A percentile compares a stretch with the other conserved stretches of the same genome.
phyloP scores from a whole-genome alignment of 2,888 invertebrate genomes.

The Drosophila trichaetosa region DNA sequence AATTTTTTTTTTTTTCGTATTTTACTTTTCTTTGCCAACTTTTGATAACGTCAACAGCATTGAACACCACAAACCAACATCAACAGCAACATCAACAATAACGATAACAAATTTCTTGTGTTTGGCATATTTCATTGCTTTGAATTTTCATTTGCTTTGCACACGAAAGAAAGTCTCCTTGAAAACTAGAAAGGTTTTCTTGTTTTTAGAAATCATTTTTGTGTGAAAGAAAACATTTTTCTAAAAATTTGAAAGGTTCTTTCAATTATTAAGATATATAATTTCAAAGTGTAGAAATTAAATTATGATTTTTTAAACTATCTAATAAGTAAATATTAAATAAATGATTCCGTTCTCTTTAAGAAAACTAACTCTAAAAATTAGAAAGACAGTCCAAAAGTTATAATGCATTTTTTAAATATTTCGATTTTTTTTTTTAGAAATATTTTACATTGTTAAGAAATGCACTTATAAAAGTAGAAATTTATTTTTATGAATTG shows the following conservation, averaged over 20 bases:
- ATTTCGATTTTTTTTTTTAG: too few relatives aligned
- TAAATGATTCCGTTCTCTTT: too few relatives aligned
- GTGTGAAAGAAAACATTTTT: background rate
- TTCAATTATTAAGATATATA: background rate
- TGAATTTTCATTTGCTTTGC: conserved; percentile 66
- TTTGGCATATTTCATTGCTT: conserved; percentile 59
- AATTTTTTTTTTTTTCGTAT: conserved; percentile 9
- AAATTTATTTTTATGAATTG: too few relatives aligned
- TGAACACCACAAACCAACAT: conserved; percentile 70
- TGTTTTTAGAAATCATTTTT: background rate
- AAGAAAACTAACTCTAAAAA: background rate
- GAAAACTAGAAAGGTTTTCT: background rate
- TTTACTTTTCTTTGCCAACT: conserved; percentile 46
- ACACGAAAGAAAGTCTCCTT: background rate
- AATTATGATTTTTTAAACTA: background rate
- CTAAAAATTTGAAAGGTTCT: background rate
- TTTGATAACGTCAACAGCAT: conserved; percentile 80
- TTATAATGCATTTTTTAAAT: too few relatives aligned
- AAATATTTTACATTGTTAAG: background rate
- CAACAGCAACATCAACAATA: conserved; percentile 35
- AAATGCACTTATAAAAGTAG: background rate
- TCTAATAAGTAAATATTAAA: background rate
- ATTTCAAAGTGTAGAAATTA: background rate
- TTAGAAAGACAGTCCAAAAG: background rate
- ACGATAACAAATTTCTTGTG: conserved; percentile 20